Conservation (phyloP, 2,113 vertebrate genomes). For the Scomber japonicus region DNA sequence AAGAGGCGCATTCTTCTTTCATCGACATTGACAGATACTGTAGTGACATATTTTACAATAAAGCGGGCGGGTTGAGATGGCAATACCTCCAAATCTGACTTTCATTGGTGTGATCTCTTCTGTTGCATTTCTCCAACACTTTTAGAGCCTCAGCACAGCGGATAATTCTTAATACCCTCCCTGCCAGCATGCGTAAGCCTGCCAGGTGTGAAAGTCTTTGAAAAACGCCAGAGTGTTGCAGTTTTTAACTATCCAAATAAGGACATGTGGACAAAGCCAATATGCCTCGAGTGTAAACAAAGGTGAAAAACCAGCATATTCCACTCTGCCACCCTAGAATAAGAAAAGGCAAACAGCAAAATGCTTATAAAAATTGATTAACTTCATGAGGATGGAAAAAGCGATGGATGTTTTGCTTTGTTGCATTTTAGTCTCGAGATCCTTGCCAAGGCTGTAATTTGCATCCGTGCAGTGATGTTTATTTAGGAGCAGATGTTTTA, state of each 20-base stretch:
- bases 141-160: neutral
- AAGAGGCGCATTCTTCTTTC: constrained; percentile 5
- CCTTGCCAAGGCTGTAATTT: constrained; percentile 64
- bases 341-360: constrained; percentile 65
- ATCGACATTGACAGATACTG: no score
- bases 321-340: constrained; percentile 51
- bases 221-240: constrained; percentile 7
- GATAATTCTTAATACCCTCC: neutral
- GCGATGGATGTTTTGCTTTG: constrained; percentile 59
- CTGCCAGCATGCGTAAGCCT: constrained; percentile 28
- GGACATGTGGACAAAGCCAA: constrained; percentile 38
- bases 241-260: constrained; percentile 38
- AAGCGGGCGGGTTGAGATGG: neutral
- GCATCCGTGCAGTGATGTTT: constrained; percentile 66
- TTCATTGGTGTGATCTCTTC: neutral
- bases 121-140: constrained; percentile 6
- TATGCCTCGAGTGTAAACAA: constrained; percentile 57
- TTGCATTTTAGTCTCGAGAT: constrained; percentile 47
- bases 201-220: constrained; percentile 34
- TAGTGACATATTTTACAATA: constrained; percentile 1
- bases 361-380: constrained; percentile 73
- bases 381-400: constrained; percentile 72
- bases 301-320: constrained; percentile 62
- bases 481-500: constrained; percentile 69
- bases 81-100: neutral